phyloP scores from a whole-genome alignment of 2,888 invertebrate genomes.

The Crossocerus cetratus region DNA sequence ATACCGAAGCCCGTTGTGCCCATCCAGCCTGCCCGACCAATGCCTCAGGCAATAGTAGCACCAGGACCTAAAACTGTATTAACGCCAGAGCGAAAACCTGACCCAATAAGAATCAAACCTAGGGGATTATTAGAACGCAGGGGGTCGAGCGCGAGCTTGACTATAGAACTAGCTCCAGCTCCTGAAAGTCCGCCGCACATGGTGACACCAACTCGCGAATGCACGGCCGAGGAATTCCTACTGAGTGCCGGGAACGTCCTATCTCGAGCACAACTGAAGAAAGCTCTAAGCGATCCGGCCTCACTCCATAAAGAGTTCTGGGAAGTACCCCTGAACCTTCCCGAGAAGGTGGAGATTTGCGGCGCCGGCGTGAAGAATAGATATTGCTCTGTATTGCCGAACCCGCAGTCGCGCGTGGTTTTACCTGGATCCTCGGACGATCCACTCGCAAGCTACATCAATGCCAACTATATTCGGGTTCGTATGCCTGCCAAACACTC shows the following conservation, averaged over 20 bases:
- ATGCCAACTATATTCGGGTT: constrained; percentile 96
- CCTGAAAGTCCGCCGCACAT: constrained; percentile 73
- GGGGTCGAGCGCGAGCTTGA: constrained; percentile 94
- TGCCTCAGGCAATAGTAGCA: constrained; percentile 20
- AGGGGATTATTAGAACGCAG: constrained; percentile 89
- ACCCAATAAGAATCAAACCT: constrained; percentile 78
- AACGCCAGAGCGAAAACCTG: constrained; percentile 72
- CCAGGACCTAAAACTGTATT: constrained; percentile 43
- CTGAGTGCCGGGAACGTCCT: constrained; percentile 80
- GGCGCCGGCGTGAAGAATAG: constrained; percentile 94
- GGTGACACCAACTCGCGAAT: constrained; percentile 80
- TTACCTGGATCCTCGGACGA: constrained; percentile 81
- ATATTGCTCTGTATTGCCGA: constrained; percentile 92
- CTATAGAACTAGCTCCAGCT: constrained; percentile 83
- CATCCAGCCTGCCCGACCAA: constrained; percentile 50
- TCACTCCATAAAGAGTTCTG: constrained; percentile 92
- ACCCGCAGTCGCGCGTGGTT: constrained; percentile 91
- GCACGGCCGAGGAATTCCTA: constrained; percentile 79
- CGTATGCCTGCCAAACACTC: constrained; percentile 50
- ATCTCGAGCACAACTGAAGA: constrained; percentile 78
- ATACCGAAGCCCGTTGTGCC: constrained; percentile 46
- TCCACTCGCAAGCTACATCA: constrained; percentile 86
- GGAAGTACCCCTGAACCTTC: constrained; percentile 95
- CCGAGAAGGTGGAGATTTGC: constrained; percentile 92
- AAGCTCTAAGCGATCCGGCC: constrained; percentile 77